Percentiles rank a stretch among this genome's conserved stretches.
These are phyloP conservation scores for Gnathonemus echidnorhynchus DNA, from an alignment of 2,113 vertebrate genomes.

Conservation along the genomic window DNA sequence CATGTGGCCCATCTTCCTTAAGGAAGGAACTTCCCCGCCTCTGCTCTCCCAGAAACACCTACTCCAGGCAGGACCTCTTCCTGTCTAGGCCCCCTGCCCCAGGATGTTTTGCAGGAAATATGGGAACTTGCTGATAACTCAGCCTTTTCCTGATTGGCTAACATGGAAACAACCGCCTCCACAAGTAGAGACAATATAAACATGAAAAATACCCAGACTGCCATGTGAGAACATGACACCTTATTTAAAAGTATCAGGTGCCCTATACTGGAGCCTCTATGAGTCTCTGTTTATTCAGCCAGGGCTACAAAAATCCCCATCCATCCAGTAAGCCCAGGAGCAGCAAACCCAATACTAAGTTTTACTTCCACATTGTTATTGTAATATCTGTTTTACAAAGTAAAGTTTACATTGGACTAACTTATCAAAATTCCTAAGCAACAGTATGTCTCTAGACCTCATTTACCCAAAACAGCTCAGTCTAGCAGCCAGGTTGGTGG, in stretches of 20 bases:
- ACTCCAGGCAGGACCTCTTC: background rate
- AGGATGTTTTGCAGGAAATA: slow-evolving; percentile 18
- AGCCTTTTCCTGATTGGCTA: slow-evolving; percentile 12
- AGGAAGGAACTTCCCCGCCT: background rate
- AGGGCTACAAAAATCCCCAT: background rate
- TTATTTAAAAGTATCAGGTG: too few species aligned
- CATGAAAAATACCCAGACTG: background rate
- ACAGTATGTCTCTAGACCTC: background rate
- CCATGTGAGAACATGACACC: background rate
- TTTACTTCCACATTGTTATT: background rate
- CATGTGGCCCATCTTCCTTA: background rate
- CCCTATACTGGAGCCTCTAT: background rate
- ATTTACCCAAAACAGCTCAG: background rate
- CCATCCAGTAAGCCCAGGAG: background rate
- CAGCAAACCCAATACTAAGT: background rate
- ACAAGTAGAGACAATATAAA: background rate
- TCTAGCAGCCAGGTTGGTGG: background rate
- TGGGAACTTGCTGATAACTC: slow-evolving; percentile 6
- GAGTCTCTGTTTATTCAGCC: background rate
- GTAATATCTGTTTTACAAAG: background rate
- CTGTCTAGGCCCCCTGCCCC: slow-evolving; percentile 2
- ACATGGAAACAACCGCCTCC: background rate
- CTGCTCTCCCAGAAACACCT: background rate
- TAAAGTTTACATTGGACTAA: background rate
- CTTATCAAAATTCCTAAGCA: background rate